These are phyloP conservation scores for Chelonus insularis DNA, from an alignment of 1,140 invertebrate genomes.

Conservation along the genomic window DNA sequence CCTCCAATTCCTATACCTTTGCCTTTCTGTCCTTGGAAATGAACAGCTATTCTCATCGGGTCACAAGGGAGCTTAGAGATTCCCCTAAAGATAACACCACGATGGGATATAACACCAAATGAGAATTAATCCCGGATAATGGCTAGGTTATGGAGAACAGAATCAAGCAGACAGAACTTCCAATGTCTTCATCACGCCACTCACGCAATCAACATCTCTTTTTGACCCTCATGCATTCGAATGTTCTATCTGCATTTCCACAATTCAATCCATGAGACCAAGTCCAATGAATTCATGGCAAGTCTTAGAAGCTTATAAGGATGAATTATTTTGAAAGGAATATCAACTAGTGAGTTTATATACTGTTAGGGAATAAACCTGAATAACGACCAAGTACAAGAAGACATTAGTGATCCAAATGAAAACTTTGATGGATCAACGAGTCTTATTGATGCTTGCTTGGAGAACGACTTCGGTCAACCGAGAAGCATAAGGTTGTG, in stretches of 20 bases:
- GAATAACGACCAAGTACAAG: background rate
- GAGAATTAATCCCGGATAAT: constrained; percentile 29
- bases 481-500: background rate
- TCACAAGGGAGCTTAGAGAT: background rate
- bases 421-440: background rate
- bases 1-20: too few species aligned
- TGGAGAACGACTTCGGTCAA: background rate
- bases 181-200: constrained; percentile 6
- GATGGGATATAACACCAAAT: constrained; percentile 11
- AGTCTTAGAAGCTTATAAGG: too few species aligned
- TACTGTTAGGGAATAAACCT: background rate
- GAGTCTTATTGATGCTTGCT: background rate
- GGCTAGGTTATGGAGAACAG: constrained; percentile 26
- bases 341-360: background rate
- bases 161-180: background rate
- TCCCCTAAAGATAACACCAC: background rate
- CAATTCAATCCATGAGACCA: too few species aligned
- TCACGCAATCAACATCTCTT: background rate
- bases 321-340: background rate
- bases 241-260: too few species aligned
- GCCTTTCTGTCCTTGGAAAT: constrained; percentile 26
- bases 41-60: constrained; percentile 14
- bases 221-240: background rate
- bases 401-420: background rate
- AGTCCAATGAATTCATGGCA: too few species aligned